Base-by-base conservation (phyloP, 2,888 invertebrate species). In the Drosophila yooni region DNA sequence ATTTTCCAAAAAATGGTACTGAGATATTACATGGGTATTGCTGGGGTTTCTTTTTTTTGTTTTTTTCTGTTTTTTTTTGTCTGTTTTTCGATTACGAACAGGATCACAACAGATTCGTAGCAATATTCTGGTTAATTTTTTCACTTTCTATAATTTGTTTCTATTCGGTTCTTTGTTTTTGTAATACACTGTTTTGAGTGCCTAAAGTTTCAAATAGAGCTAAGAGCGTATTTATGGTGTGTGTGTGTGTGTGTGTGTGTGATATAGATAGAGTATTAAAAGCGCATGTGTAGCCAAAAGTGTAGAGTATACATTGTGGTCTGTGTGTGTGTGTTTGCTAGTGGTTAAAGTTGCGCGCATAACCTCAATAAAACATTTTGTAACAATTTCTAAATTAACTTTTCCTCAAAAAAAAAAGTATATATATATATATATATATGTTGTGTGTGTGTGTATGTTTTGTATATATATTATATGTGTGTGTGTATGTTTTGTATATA, bases 321-420 rank as follows among this genome's bases (percentile, higher is more conserved):
- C 6, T 66, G 38, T 62, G 51, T 40, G n/a, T 54, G 25, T 58
- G 31, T 46, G 25, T 60, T 50, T 59, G 31, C 51, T 43, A 58
- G 58, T 57, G 52, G 68, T 53, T 63, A 61, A 48, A 82, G 80
- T 82, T 77, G 78, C 81, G 83, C 86, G 81, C 83, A 71, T 74
- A 80, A 85, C 83, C 71, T 81, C 81, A 78, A 83, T 88, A 69
- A 83, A 88, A 88, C 81, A 88, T 74, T 80, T 76, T 63, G 58
- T 87, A 85, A 87, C 88, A 85, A 82, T 62, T 89, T 87, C 81
- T 81, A 86, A 88, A 76, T 88, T 67, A 87, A 69, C 64, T 69
- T 87, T 82, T 70, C 15, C 29, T 29, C 21, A n/a, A 29, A 57
- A 57, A 57, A 74, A 83, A 72, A 80, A 70, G 79, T 79, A 66